These are phyloP conservation scores for Pristionchus maxplancki DNA, from an alignment of 2,888 invertebrate species.

Conservation along the genomic window DNA sequence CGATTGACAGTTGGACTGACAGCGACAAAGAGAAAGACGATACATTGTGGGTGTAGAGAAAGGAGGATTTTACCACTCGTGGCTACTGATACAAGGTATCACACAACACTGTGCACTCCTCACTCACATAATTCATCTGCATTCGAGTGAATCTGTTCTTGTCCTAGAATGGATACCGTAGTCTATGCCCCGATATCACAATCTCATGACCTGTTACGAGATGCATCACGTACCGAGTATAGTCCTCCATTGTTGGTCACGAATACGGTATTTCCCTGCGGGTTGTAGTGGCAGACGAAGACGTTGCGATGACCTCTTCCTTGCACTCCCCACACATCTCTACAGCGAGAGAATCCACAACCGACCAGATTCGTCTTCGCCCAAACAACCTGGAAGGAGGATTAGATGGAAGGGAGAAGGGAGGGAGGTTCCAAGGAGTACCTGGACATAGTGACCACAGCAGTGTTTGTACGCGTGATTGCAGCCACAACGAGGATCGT, in stretches of 20 bases:
- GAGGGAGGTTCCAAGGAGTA: slow-evolving; percentile 55
- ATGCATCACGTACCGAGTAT: slow-evolving; percentile 72
- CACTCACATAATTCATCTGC: slow-evolving; percentile 50
- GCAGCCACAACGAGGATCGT: slow-evolving; percentile 76
- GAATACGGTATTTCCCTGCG: slow-evolving; percentile 77
- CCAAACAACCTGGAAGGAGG: slow-evolving; percentile 86
- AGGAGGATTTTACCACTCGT: neutral
- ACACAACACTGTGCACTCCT: slow-evolving; percentile 15
- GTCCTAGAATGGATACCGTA: slow-evolving; percentile 25
- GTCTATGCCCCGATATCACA: neutral
- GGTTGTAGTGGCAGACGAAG: slow-evolving; percentile 78
- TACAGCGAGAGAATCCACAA: slow-evolving; percentile 90
- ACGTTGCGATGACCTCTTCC: slow-evolving; percentile 73
- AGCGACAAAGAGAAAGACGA: neutral
- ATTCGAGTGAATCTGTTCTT: slow-evolving; percentile 46
- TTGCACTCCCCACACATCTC: slow-evolving; percentile 83
- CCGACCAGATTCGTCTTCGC: slow-evolving; percentile 89
- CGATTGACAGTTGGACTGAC: slow-evolving; percentile 23
- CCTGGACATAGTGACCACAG: slow-evolving; percentile 78
- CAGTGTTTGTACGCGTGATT: slow-evolving; percentile 77
- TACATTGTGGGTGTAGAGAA: neutral
- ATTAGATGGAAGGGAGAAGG: neutral
- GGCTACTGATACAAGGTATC: neutral
- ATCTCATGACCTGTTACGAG: neutral
- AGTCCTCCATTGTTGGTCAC: slow-evolving; percentile 72